Conservation (phyloP, 2,797 vertebrate species). For the Hydrocynus forskahlii region DNA sequence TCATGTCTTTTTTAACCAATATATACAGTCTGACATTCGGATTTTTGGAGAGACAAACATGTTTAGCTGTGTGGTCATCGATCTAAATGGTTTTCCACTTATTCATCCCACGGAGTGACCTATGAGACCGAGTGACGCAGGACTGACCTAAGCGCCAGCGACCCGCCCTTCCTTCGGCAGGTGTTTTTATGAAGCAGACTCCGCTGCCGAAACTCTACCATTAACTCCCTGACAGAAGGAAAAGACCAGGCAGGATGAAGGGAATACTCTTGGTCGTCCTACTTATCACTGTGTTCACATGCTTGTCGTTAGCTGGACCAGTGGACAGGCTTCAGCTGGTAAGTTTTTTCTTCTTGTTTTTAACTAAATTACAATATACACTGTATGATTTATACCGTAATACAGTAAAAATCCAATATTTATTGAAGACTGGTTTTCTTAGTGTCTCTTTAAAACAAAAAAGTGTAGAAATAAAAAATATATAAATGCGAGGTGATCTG, state of each 20-base stretch:
- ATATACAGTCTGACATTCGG: background rate
- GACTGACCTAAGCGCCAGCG: slow-evolving; percentile 10
- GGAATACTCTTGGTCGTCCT: slow-evolving; percentile 37
- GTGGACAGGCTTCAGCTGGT: slow-evolving; percentile 48
- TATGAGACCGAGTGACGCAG: slow-evolving; percentile 35
- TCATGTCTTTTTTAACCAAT: slow-evolving; percentile 45
- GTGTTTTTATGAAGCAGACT: slow-evolving; percentile 35
- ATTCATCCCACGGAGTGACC: slow-evolving; percentile 15
- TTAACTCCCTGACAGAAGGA: background rate
- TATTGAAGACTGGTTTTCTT: too few species aligned
- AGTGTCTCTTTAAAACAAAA: too few species aligned
- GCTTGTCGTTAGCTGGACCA: slow-evolving; percentile 30
- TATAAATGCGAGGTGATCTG: background rate
- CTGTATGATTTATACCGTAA: too few species aligned
- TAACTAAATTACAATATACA: background rate
- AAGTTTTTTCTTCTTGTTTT: background rate
- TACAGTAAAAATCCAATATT: too few species aligned
- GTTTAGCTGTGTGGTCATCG: slow-evolving; percentile 20
- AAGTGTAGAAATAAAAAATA: background rate
- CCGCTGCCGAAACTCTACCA: background rate
- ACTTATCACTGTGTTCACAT: slow-evolving; percentile 35
- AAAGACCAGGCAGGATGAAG: slow-evolving; percentile 45
- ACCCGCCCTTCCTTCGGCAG: slow-evolving; percentile 36
- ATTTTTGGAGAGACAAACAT: slow-evolving; percentile 25
- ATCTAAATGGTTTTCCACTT: background rate